Evolutionary conservation across 2,113 vertebrate species (phyloP), one percentile per base, ranked within the genome.

Genomic region (Dermatemys mawii): DNA sequence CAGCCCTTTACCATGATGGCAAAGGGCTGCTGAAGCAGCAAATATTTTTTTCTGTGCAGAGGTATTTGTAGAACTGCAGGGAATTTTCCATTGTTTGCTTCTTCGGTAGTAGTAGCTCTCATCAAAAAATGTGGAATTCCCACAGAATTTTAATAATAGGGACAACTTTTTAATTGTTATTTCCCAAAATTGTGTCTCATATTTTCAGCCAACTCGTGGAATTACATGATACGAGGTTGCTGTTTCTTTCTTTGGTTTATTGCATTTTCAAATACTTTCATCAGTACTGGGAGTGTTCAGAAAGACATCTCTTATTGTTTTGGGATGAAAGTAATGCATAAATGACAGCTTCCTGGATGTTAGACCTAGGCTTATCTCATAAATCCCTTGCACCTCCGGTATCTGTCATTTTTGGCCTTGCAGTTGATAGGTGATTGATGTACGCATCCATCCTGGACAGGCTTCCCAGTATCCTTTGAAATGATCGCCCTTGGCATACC

Each of bases 401-500:
- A 46, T 46, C 29, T 85, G n/a, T 41, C 3, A 26, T 44, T 54
- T 54, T 50, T 35, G 50, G 38, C 41, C 70, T 75, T 41, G 24
- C 41, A 75, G 41, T 21, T 54, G 12, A 17, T 67, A 53, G 27
- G 26, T 48, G 54, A 41, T 75, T 53, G 86, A 78, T 44, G 41
- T 44, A n/a, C 16, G 8, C 7, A 24, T 26, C 46, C 29, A 55
- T 60, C 46, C 67, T 54, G 29, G 70, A 51, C 48, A 89, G 50
- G 10, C 57, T 92, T 83, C 51, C 38, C 19, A 50, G 1, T 11
- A 0, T 32, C 44, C 22, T 87, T 91, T 63, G 87, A 86, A 70
- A 88, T 55, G 0, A 27, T 13, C 80, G 12, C 16, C 8, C 1
- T 38, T 80, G 60, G 0, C 35, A 7, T 50, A 41, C 24, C 84